Evolutionary conservation across 2,797 vertebrate species (phyloP).

Genomic region (Fringilla coelebs): DNA sequence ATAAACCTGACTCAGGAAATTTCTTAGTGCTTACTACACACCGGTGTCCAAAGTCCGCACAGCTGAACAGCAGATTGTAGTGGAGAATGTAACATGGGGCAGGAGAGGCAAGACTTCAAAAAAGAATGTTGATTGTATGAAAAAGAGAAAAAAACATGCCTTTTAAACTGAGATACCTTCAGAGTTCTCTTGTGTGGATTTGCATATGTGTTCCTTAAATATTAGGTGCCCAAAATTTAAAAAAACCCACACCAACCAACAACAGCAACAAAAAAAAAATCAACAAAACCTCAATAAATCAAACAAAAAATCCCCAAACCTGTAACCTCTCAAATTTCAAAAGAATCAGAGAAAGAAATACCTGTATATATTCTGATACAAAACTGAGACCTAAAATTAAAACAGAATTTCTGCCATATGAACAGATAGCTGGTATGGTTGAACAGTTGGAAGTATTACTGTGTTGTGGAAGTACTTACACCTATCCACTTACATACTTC

Average conservation of each 20-base stretch:
- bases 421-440: neutral
- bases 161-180: slow-evolving; percentile 30
- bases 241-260: neutral
- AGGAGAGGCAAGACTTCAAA: slow-evolving; percentile 23
- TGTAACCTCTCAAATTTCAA: neutral
- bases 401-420: neutral
- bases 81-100: slow-evolving; percentile 4
- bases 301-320: neutral
- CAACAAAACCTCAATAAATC: neutral
- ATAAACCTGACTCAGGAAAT: slow-evolving; percentile 73
- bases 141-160: slow-evolving; percentile 17
- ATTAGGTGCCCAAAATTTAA: neutral
- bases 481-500: neutral
- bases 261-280: neutral
- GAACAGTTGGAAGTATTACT: neutral
- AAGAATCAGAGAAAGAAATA: neutral
- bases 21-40: slow-evolving; percentile 4
- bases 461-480: neutral
- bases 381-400: neutral
- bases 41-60: slow-evolving; percentile 19
- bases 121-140: slow-evolving; percentile 31
- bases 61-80: slow-evolving; percentile 2
- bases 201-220: slow-evolving; percentile 27
- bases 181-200: slow-evolving; percentile 8
- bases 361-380: neutral